Evolutionary conservation across 2,888 invertebrate genomes (phyloP).

Genomic region (Seira sanloemensis): DNA sequence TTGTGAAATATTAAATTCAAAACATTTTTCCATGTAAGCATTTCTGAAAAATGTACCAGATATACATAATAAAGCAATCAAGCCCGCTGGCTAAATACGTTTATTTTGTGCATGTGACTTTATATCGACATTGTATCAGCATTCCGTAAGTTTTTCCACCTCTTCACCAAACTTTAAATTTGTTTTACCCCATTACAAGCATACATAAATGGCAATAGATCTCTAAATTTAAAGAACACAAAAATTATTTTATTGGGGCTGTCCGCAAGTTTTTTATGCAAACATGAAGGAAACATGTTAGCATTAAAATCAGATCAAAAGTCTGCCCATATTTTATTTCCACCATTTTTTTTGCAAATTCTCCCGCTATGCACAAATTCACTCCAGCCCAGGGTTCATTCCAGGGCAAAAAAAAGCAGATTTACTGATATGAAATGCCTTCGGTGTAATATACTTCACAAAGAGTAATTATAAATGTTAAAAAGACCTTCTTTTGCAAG

Average conservation of each 20-base stretch:
- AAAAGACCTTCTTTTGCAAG: background rate
- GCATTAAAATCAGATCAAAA: background rate
- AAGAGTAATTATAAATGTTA: constrained; percentile 5
- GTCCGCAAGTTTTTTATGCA: constrained; percentile 16
- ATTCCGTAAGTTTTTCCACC: too few relatives aligned
- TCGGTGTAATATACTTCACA: background rate
- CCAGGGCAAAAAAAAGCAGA: constrained; percentile 34
- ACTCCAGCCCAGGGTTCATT: constrained; percentile 41
- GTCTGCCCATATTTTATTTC: constrained; percentile 1
- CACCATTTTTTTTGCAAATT: background rate
- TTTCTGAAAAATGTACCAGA: too few relatives aligned
- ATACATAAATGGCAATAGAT: background rate
- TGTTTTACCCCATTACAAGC: background rate
- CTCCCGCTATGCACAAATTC: background rate
- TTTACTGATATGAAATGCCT: background rate
- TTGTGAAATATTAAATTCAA: too few relatives aligned
- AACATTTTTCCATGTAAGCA: too few relatives aligned
- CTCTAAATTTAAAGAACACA: constrained; percentile 11
- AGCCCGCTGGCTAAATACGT: too few relatives aligned
- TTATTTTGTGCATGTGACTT: too few relatives aligned
- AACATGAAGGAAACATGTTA: background rate
- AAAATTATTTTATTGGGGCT: constrained; percentile 9
- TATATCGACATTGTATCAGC: too few relatives aligned
- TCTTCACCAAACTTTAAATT: too few relatives aligned
- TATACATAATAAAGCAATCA: too few relatives aligned